Base-by-base conservation (phyloP, 1,140 invertebrate genomes). In the Battus philenor region DNA sequence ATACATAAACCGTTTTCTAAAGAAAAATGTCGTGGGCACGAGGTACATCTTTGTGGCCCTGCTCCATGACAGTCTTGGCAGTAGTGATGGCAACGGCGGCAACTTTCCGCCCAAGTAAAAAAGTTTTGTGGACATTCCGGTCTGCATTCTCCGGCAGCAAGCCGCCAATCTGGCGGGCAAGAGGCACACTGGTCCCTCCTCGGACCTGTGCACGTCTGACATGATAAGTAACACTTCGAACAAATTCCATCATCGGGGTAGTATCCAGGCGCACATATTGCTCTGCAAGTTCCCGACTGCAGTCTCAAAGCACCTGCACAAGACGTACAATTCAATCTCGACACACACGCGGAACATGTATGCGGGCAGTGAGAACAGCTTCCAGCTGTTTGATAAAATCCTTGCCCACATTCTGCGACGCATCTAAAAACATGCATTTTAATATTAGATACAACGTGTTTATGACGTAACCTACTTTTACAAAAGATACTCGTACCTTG, bases 211-310 rank as follows among this genome's bases (percentile, higher is more conserved):
- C 81, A 85, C 2, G 78, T 85, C 44, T 91, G 90, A 78, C 95
- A 97, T 16, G 92, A 93, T 29, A 93, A 81, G 62, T 95, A 93
- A 69, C 94, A 96, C 54, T 93, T 91, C 24, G 90, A 88, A 73
- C 94, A 96, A 20, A 90, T 89, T 11, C 93, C 93, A 39, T 92
- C 89, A 69, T 95, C 93, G 52, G 92, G 93, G 77, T 93, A 95
- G 68, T 93, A 95, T 9, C 94, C 94, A 41, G 60, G 56, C 5
- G 91, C 92, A 61, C 93, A 95, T 1, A 91, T 90, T 0, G 90
- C 89, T 12, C 91, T 84, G 68, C 94, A 95, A 30, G 93, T 92
- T n/a, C 92, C 92, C 48, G 92, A 93, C 67, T 95, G 93, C 8
- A 95, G 75, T 48, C 93, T 89, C 29, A 95, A 86, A 7, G 90